Evolutionary conservation across 1,140 invertebrate genomes (phyloP).

Genomic region (Nasonia longicornis): DNA sequence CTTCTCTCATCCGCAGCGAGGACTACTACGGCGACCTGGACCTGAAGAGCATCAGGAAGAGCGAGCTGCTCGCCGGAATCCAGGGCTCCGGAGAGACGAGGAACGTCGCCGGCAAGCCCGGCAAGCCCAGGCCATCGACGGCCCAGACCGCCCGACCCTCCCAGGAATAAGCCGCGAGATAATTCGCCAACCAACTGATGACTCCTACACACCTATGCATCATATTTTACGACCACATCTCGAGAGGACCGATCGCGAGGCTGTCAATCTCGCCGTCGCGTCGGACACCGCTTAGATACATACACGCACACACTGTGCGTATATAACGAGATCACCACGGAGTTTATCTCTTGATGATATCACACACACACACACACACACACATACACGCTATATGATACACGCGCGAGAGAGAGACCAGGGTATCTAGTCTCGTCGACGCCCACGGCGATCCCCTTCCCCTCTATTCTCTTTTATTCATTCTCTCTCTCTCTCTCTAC

Average conservation of each 20-base stretch:
- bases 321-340: too few species aligned
- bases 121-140: conserved; percentile 71
- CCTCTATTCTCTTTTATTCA: neutral
- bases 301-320: too few species aligned
- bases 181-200: conserved; percentile 21
- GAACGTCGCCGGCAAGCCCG: conserved; percentile 63
- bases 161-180: conserved; percentile 57
- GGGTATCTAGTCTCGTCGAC: conserved; percentile 42
- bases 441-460: conserved; percentile 22
- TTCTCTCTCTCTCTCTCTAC: neutral
- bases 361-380: neutral
- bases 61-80: conserved; percentile 85
- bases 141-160: conserved; percentile 34
- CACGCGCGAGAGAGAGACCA: conserved; percentile 41
- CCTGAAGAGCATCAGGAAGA: conserved; percentile 92
- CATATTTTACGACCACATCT: neutral
- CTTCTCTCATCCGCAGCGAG: conserved; percentile 75
- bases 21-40: conserved; percentile 96
- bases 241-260: neutral
- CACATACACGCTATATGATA: neutral
- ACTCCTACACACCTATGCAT: conserved; percentile 2
- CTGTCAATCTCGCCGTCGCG: conserved; percentile 2
- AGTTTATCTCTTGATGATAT: neutral
- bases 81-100: conserved; percentile 73
- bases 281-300: neutral